Conservation (phyloP, 1,140 invertebrate genomes). For the Drosophila quadrilineata region DNA sequence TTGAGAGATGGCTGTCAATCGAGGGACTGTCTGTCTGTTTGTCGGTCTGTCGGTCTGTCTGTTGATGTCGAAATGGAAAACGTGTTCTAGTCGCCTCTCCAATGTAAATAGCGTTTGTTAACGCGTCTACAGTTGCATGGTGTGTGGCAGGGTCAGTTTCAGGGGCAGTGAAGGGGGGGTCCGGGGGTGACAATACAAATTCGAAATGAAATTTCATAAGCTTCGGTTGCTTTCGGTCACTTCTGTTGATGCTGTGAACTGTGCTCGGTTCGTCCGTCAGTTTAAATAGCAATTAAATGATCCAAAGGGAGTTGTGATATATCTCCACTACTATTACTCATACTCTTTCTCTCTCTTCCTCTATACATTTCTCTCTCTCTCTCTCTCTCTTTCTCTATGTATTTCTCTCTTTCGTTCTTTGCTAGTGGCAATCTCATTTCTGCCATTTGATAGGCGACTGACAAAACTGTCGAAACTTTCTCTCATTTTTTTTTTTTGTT, state of each 20-base stretch:
- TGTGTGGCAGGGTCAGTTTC: neutral
- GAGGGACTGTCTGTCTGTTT: neutral
- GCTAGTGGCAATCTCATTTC: slow-evolving; percentile 12
- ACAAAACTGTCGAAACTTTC: slow-evolving; percentile 67
- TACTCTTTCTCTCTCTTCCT: too few species aligned
- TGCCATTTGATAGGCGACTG: slow-evolving; percentile 48
- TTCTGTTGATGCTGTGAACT: neutral
- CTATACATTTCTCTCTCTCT: neutral
- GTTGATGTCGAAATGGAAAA: slow-evolving; percentile 46
- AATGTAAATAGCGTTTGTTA: slow-evolving; percentile 48
- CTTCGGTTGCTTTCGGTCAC: slow-evolving; percentile 3
- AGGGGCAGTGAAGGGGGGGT: neutral
- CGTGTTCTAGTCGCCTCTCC: slow-evolving; percentile 47
- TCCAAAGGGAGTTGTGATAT: slow-evolving; percentile 9
- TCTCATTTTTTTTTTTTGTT: too few species aligned
- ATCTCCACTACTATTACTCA: too few species aligned
- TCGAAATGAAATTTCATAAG: slow-evolving; percentile 72
- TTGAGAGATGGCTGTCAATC: slow-evolving; percentile 50
- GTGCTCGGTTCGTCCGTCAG: slow-evolving; percentile 29
- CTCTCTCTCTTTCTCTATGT: neutral
- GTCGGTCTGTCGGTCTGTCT: neutral
- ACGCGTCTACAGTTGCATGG: neutral
- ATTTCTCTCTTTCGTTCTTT: neutral
- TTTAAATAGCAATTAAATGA: slow-evolving; percentile 73
- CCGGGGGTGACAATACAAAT: slow-evolving; percentile 52